These are phyloP conservation scores for Liasis olivaceus DNA, from an alignment of 2,797 vertebrate genomes.

Conservation along the genomic window DNA sequence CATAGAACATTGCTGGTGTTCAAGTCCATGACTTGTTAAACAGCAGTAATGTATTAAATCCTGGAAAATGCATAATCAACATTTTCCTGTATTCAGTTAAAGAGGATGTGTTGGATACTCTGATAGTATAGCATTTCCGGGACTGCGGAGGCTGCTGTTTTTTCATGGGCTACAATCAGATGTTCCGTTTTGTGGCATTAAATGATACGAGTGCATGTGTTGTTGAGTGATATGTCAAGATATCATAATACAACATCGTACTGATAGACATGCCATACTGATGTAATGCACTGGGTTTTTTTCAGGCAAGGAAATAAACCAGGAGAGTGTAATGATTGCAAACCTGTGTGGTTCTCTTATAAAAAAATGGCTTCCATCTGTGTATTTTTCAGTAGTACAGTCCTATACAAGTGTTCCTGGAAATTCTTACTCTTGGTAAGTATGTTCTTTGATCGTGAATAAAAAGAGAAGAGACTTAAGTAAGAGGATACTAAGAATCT, in stretches of 20 bases:
- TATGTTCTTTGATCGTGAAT: not conserved
- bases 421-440: not conserved
- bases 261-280: conserved; percentile 1
- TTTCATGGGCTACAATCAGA: not conserved
- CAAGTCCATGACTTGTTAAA: not conserved
- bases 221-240: conserved; percentile 5
- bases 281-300: not conserved
- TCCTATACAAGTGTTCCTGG: not conserved
- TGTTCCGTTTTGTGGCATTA: rapidly evolving
- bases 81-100: not conserved
- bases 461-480: not conserved
- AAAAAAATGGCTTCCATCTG: conserved; percentile 6
- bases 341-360: not conserved
- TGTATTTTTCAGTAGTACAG: not conserved
- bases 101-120: conserved; percentile 4
- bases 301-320: not conserved
- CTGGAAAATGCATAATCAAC: not conserved
- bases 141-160: not conserved
- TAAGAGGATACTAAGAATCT: not conserved
- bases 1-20: not conserved
- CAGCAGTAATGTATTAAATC: not conserved
- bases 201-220: not conserved
- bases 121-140: not conserved
- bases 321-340: conserved; percentile 12
- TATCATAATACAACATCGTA: not conserved